These are phyloP conservation scores for Diabrotica virgifera DNA, from an alignment of 1,140 invertebrate species.

Conservation along the genomic window DNA sequence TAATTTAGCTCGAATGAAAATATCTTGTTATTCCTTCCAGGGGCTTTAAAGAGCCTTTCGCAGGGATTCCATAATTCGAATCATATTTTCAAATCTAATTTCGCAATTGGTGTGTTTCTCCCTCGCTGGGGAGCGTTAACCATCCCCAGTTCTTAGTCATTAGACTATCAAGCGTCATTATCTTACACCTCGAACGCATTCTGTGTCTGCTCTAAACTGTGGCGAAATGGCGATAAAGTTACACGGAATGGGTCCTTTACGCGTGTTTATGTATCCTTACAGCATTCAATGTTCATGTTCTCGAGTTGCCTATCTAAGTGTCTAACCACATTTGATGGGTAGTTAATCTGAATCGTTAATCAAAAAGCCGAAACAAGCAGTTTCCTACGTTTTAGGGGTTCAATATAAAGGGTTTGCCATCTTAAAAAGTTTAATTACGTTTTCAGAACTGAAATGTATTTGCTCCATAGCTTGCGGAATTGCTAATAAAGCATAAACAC, in stretches of 20 bases:
- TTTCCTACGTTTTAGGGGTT: not conserved
- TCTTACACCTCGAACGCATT: slow-evolving; percentile 41
- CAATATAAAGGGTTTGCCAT: not conserved
- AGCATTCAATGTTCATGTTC: slow-evolving; percentile 39
- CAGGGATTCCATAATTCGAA: slow-evolving; percentile 24
- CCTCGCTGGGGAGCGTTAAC: slow-evolving; percentile 15
- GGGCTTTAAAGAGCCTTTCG: not conserved
- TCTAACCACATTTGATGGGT: slow-evolving; percentile 29
- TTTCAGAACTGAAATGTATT: no score
- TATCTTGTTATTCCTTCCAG: not conserved
- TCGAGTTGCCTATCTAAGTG: slow-evolving; percentile 31
- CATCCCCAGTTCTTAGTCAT: slow-evolving; percentile 26
- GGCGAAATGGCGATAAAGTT: slow-evolving; percentile 43
- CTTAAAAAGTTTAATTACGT: no score
- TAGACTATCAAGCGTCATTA: slow-evolving; percentile 44
- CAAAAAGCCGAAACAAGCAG: slow-evolving; percentile 6
- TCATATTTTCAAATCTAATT: slow-evolving; percentile 36
- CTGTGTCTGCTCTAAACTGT: slow-evolving; percentile 34
- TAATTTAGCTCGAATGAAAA: no score
- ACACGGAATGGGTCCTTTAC: slow-evolving; percentile 42
- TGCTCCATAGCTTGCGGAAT: no score
- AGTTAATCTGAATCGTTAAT: slow-evolving; percentile 17
- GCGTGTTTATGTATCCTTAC: slow-evolving; percentile 44
- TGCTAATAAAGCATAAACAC: no score
- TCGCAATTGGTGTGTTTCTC: slow-evolving; percentile 27